phyloP scores from a whole-genome alignment of 1,140 invertebrate genomes.

The Lamellibrachia luymesi region DNA sequence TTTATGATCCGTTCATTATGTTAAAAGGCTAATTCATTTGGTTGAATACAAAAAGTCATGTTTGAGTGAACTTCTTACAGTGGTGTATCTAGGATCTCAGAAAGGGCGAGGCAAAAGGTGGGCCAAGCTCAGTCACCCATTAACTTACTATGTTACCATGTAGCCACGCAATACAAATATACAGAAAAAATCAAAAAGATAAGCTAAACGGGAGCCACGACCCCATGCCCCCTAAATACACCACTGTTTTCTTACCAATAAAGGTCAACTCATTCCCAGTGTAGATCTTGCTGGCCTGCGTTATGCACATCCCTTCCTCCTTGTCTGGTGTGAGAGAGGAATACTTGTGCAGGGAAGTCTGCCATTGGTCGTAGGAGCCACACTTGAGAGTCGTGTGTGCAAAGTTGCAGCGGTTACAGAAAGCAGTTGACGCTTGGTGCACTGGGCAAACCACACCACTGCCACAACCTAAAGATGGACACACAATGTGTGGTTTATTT shows the following conservation, averaged over 20 bases:
- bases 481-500: not conserved
- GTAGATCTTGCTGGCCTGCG: constrained; percentile 39
- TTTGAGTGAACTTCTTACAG: not conserved
- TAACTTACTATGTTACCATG: too few relatives aligned
- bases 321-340: too few relatives aligned
- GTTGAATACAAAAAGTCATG: not conserved
- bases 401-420: constrained; percentile 52
- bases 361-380: constrained; percentile 37
- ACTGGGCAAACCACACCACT: constrained; percentile 43
- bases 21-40: too few relatives aligned
- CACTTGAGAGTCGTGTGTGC: constrained; percentile 37
- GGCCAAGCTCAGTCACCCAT: too few relatives aligned
- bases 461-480: constrained; percentile 45
- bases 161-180: too few relatives aligned
- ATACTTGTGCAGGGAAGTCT: constrained; percentile 9
- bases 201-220: too few relatives aligned
- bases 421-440: constrained; percentile 34
- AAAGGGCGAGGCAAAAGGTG: too few relatives aligned
- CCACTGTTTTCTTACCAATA: not conserved
- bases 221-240: too few relatives aligned
- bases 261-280: constrained; percentile 29
- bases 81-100: too few relatives aligned
- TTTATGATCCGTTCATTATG: too few relatives aligned
- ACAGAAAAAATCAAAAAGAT: too few relatives aligned
- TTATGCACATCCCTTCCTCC: constrained; percentile 35